Evolutionary conservation across 2,113 vertebrate genomes (phyloP).

Genomic region (Zosterops pallidus): DNA sequence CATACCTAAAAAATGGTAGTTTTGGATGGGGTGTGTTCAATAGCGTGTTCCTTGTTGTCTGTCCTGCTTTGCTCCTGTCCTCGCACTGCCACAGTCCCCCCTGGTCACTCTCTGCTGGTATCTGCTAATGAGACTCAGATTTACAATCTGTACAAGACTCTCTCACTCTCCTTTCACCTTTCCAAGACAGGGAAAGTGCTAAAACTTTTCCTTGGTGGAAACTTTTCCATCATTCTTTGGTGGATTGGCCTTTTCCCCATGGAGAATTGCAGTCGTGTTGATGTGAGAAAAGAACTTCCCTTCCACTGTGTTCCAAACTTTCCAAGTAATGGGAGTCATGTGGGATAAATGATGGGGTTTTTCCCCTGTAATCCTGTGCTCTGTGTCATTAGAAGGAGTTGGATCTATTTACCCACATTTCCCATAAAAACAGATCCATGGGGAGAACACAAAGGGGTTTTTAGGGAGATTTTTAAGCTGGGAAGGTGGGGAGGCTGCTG

Average conservation of each 20-base stretch:
- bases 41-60: neutral
- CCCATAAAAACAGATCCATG: neutral
- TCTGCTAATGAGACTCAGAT: neutral
- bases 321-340: neutral
- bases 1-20: neutral
- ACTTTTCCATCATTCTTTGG: neutral
- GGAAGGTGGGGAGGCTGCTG: neutral
- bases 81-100: neutral
- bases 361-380: neutral
- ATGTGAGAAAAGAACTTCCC: neutral
- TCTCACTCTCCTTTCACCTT: neutral
- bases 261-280: rapidly evolving
- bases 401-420: neutral
- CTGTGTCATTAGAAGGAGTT: neutral
- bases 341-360: neutral
- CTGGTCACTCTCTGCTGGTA: neutral
- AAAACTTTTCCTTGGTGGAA: neutral
- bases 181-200: neutral
- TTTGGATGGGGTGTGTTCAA: neutral
- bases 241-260: neutral
- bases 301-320: rapidly evolving
- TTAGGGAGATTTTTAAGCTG: neutral
- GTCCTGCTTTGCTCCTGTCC: neutral
- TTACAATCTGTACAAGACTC: neutral
- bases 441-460: neutral